phyloP scores from a whole-genome alignment of 1,140 invertebrate species.

The Agrilus planipennis region DNA sequence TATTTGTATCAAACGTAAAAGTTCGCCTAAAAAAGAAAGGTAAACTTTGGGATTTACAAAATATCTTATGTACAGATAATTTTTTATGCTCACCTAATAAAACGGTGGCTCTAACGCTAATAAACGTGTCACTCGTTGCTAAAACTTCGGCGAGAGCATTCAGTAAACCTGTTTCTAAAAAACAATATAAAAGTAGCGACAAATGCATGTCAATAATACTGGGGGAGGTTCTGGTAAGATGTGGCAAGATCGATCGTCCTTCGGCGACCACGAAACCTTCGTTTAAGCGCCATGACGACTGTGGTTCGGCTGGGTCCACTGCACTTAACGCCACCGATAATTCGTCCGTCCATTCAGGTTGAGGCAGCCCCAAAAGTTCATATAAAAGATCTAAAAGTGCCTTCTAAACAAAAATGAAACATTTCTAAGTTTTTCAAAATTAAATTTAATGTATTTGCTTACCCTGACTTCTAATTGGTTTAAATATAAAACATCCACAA shows the following conservation, averaged over 20 bases:
- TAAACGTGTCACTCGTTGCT: constrained; percentile 72
- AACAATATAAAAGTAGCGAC: constrained; percentile 76
- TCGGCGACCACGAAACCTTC: constrained; percentile 90
- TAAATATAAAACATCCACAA: constrained; percentile 78
- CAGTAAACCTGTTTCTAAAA: constrained; percentile 75
- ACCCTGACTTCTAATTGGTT: constrained; percentile 80
- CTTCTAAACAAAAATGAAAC: constrained; percentile 47
- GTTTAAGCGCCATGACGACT: constrained; percentile 74
- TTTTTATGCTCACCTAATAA: constrained; percentile 48
- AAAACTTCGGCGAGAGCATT: constrained; percentile 86
- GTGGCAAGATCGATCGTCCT: constrained; percentile 69
- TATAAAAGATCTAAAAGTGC: constrained; percentile 83
- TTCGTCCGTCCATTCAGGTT: constrained; percentile 86
- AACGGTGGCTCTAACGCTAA: constrained; percentile 82
- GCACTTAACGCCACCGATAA: constrained; percentile 75
- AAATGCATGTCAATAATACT: constrained; percentile 87
- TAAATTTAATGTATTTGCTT: constrained; percentile 26
- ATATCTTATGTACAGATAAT: not conserved
- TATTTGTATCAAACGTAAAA: constrained; percentile 74
- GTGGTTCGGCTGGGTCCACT: constrained; percentile 68
- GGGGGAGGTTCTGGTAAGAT: constrained; percentile 66
- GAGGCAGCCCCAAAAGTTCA: constrained; percentile 71
- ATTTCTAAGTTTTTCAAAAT: constrained; percentile 7
- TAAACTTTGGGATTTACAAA: too few relatives aligned
- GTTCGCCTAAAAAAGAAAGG: constrained; percentile 44